Evolutionary conservation across 1,140 invertebrate species (phyloP).

Genomic region (Belonocnema kinseyi): DNA sequence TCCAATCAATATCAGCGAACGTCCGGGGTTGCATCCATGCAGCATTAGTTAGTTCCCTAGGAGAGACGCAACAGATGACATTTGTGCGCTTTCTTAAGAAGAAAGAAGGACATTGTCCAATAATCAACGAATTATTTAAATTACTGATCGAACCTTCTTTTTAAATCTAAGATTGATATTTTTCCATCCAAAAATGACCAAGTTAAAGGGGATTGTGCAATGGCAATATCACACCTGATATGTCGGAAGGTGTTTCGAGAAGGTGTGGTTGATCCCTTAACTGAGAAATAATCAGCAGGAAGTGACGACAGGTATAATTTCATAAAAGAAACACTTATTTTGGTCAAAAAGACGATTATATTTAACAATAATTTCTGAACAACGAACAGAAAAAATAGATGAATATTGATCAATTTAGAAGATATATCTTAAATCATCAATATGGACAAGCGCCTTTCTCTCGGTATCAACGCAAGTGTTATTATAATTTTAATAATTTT

Average conservation of each 20-base stretch:
- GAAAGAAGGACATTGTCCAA: not conserved
- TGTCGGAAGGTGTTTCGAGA: too few relatives aligned
- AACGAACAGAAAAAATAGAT: not conserved
- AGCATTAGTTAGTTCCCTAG: constrained; percentile 46
- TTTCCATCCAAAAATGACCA: too few relatives aligned
- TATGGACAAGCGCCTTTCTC: constrained; percentile 56
- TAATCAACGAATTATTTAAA: not conserved
- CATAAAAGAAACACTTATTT: too few relatives aligned
- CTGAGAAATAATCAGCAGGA: too few relatives aligned
- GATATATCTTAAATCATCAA: constrained; percentile 40
- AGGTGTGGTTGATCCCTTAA: too few relatives aligned
- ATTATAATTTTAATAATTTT: constrained; percentile 63
- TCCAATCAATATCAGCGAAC: constrained; percentile 65
- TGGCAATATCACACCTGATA: too few relatives aligned
- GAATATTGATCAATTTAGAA: not conserved
- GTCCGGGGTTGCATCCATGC: constrained; percentile 45
- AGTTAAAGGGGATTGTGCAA: too few relatives aligned
- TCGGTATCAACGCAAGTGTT: constrained; percentile 65
- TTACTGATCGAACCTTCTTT: too few relatives aligned
- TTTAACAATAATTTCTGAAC: not conserved
- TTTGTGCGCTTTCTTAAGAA: not conserved
- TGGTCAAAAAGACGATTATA: too few relatives aligned
- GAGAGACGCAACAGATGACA: constrained; percentile 65
- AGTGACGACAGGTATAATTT: too few relatives aligned
- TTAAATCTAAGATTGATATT: too few relatives aligned